Percentiles rank a stretch among this genome's conserved stretches.
Conservation (phyloP, 2,113 vertebrate species). For the Pavo muticus region DNA sequence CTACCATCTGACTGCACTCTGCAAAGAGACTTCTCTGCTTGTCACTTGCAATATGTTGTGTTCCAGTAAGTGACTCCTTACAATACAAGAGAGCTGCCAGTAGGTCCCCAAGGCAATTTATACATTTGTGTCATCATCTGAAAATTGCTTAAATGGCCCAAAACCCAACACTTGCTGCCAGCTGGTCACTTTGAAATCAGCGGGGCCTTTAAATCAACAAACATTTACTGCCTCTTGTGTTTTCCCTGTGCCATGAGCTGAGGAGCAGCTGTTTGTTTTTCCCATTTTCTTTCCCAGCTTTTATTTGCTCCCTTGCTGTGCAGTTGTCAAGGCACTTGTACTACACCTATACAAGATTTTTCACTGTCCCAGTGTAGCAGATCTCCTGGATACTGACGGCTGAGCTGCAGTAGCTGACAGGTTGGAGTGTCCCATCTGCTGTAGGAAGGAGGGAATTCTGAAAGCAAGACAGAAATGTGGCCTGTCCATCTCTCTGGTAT, state of each 20-base stretch:
- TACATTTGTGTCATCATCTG: neutral
- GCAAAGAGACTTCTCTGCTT: neutral
- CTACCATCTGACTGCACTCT: neutral
- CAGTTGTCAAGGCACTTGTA: neutral
- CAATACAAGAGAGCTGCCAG: neutral
- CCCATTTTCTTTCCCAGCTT: neutral
- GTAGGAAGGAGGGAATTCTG: neutral
- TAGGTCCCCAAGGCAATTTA: neutral
- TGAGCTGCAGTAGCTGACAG: neutral
- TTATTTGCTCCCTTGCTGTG: neutral
- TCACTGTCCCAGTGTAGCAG: neutral
- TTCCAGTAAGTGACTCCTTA: neutral
- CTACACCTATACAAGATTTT: neutral
- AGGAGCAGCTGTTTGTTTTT: neutral
- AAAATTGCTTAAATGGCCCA: conserved; percentile 4
- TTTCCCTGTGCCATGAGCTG: neutral
- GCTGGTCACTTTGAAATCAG: conserved; percentile 3
- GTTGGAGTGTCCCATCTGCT: neutral
- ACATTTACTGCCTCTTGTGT: neutral
- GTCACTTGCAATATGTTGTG: neutral
- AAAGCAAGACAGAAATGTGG: neutral
- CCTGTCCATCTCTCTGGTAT: neutral
- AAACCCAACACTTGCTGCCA: conserved; percentile 17
- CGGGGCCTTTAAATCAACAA: neutral
- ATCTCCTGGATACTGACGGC: neutral